Evolutionary conservation across 1,140 invertebrate genomes (phyloP).

Genomic region (Heterodera schachtii): DNA sequence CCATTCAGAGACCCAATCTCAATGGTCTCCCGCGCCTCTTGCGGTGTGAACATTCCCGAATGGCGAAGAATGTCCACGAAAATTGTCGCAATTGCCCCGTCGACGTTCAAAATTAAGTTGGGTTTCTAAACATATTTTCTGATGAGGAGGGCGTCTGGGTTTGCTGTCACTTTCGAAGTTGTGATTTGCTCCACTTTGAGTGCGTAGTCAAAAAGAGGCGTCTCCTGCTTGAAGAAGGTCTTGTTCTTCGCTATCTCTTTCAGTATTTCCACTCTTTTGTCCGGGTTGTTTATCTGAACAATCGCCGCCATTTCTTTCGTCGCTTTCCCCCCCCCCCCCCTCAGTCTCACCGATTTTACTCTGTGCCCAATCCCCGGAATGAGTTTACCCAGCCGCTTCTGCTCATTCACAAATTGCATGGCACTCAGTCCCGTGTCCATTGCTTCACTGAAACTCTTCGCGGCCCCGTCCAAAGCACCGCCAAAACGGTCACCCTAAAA

Average conservation of each 20-base stretch:
- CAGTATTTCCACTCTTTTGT: constrained; percentile 91
- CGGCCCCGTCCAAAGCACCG: constrained; percentile 93
- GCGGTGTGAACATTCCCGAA: constrained; percentile 82
- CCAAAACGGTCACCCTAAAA: constrained; percentile 92
- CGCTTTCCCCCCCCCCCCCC: neutral
- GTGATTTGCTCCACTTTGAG: constrained; percentile 98
- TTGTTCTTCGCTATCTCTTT: constrained; percentile 81
- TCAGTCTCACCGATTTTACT: constrained; percentile 81
- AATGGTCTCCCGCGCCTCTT: constrained; percentile 96
- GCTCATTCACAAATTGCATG: constrained; percentile 97
- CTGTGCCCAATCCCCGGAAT: constrained; percentile 99
- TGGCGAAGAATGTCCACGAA: constrained; percentile 94
- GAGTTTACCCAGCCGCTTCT: constrained; percentile 91
- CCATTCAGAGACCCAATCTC: constrained; percentile 97
- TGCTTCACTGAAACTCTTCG: constrained; percentile 91
- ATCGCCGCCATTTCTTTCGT: neutral
- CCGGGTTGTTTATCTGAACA: constrained; percentile 90
- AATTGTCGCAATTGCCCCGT: constrained; percentile 93
- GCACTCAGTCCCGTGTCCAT: constrained; percentile 84
- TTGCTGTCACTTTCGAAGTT: constrained; percentile 77
- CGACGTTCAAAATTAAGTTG: constrained; percentile 97
- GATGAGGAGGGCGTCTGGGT: neutral
- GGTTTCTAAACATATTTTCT: constrained; percentile 75
- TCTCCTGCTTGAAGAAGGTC: constrained; percentile 75
- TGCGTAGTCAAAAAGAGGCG: constrained; percentile 89